Conservation (phyloP, 2,888 invertebrate genomes). For the Mermis nigrescens region DNA sequence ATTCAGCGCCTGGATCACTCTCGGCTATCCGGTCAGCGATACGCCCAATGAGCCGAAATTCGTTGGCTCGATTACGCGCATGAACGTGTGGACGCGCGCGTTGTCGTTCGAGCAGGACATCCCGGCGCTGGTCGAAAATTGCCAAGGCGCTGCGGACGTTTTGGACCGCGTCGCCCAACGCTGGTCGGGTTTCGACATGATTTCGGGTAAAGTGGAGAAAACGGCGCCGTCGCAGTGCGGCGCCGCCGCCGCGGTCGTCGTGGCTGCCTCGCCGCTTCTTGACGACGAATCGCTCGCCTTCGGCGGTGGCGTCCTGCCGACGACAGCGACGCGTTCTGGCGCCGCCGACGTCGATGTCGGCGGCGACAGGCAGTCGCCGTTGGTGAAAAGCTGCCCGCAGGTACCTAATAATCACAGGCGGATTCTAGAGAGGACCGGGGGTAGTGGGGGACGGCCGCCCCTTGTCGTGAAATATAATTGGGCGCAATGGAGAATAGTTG, state of each 20-base stretch:
- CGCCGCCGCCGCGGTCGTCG: not conserved
- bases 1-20: slow-evolving; percentile 63
- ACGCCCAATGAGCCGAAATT: slow-evolving; percentile 21
- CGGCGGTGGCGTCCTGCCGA: too few relatives aligned
- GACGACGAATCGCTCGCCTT: too few relatives aligned
- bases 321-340: too few relatives aligned
- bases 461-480: too few relatives aligned
- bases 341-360: too few relatives aligned
- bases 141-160: slow-evolving; percentile 55
- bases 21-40: slow-evolving; percentile 67
- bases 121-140: slow-evolving; percentile 54
- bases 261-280: too few relatives aligned
- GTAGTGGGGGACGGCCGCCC: too few relatives aligned
- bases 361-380: not conserved
- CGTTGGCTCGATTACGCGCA: slow-evolving; percentile 65
- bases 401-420: too few relatives aligned
- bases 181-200: slow-evolving; percentile 77
- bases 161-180: slow-evolving; percentile 64
- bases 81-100: slow-evolving; percentile 78
- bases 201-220: slow-evolving; percentile 25
- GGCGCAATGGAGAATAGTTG: too few relatives aligned
- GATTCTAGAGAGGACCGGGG: too few relatives aligned
- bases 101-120: slow-evolving; percentile 75
- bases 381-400: slow-evolving; percentile 16
- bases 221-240: slow-evolving; percentile 11